Evolutionary conservation across 2,113 vertebrate genomes (phyloP).

Genomic region (Prionailurus bengalensis): DNA sequence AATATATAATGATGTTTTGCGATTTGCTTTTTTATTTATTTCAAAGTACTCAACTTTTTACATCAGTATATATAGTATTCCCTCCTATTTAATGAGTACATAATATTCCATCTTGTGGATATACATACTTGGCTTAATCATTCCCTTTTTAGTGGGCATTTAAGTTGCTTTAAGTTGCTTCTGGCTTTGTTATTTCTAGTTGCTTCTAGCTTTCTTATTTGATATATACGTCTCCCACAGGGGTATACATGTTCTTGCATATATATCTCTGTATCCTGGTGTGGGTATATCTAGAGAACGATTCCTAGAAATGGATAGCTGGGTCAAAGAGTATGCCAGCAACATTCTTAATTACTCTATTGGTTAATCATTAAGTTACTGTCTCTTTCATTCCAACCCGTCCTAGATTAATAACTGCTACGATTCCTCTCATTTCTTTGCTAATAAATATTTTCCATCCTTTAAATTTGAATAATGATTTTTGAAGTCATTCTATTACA

Average conservation of each 20-base stretch:
- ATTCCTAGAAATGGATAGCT: constrained; percentile 35
- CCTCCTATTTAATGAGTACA: background rate
- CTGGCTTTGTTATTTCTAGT: too few species aligned
- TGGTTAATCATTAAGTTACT: constrained; percentile 61
- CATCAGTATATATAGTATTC: background rate
- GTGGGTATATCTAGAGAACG: background rate
- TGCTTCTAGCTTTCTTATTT: constrained; percentile 2
- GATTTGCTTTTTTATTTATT: constrained; percentile 13
- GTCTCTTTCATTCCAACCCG: constrained; percentile 17
- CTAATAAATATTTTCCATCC: background rate
- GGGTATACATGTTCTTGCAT: background rate
- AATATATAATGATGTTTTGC: background rate
- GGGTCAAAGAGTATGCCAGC: constrained; percentile 47
- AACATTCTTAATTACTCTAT: constrained; percentile 36
- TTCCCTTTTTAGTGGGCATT: background rate
- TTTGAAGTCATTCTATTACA: background rate
- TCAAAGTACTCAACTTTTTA: background rate
- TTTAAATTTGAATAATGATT: background rate
- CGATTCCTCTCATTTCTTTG: constrained; percentile 39
- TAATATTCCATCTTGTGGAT: background rate
- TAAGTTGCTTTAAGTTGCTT: background rate
- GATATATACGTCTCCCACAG: background rate
- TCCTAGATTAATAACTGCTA: background rate
- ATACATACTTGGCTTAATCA: background rate
- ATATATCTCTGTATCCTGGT: background rate